These are phyloP conservation scores for Norana najaformis DNA, from an alignment of 2,888 invertebrate species.

Conservation along the genomic window DNA sequence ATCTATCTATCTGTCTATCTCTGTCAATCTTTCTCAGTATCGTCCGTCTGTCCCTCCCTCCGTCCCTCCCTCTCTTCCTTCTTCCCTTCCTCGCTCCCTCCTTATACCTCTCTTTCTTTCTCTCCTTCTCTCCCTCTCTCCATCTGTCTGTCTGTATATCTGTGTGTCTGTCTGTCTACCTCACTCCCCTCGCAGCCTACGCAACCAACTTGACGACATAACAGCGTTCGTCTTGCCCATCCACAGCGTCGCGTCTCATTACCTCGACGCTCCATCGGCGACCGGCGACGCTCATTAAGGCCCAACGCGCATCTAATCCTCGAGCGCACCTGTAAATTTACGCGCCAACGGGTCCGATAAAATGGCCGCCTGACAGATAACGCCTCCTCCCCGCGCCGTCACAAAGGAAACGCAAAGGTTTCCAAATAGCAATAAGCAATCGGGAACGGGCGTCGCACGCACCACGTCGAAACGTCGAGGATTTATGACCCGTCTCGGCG, in stretches of 20 bases:
- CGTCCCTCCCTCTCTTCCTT: not conserved
- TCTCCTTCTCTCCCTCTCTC: not conserved
- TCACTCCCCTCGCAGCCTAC: not conserved
- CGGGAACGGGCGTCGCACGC: not conserved
- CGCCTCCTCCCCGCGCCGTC: not conserved
- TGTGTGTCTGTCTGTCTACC: too few relatives aligned
- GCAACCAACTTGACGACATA: conserved; percentile 6
- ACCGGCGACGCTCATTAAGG: not conserved
- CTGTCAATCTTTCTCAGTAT: not conserved
- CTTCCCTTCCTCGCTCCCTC: not conserved
- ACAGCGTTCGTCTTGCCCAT: not conserved
- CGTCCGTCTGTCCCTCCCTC: not conserved
- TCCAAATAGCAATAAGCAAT: conserved; percentile 13
- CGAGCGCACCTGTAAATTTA: not conserved
- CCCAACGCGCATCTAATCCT: not conserved
- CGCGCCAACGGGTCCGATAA: not conserved
- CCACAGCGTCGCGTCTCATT: not conserved
- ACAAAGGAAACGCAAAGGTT: conserved; percentile 3
- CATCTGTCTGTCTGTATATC: not conserved
- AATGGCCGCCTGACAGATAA: conserved; percentile 5
- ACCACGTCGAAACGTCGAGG: not conserved
- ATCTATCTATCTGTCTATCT: not conserved
- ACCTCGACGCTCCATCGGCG: not conserved
- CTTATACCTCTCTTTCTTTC: not conserved
- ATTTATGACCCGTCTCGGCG: not conserved